Evolutionary conservation across 2,888 invertebrate genomes (phyloP).

Genomic region (Trachelus tabidus): DNA sequence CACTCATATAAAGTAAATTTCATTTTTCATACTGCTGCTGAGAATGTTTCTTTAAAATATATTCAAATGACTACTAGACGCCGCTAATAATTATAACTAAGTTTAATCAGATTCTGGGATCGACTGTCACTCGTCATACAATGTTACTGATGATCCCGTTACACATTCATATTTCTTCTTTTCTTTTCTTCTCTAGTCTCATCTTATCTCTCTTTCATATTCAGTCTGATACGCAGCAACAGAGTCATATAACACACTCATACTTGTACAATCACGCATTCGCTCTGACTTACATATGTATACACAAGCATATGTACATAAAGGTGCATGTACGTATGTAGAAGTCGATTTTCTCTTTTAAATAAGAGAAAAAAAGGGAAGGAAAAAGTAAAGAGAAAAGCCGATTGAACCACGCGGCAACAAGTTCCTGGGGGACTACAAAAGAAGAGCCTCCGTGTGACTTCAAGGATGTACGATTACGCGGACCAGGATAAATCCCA

Average conservation of each 20-base stretch:
- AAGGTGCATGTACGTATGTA: neutral
- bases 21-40: constrained; percentile 3
- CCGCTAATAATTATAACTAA: neutral
- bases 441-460: neutral
- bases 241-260: neutral
- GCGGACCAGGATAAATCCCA: neutral
- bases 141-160: constrained; percentile 10
- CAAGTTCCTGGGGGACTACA: neutral
- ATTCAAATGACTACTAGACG: constrained; percentile 10
- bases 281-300: constrained; percentile 14
- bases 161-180: neutral
- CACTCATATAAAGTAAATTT: constrained; percentile 1
- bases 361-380: neutral
- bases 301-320: constrained; percentile 22
- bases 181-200: neutral
- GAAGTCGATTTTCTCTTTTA: neutral
- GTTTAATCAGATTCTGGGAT: neutral
- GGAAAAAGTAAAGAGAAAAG: neutral
- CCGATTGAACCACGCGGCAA: neutral
- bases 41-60: constrained; percentile 11
- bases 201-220: neutral
- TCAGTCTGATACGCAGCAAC: neutral
- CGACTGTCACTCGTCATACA: constrained; percentile 6
- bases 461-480: neutral
- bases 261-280: neutral